Conservation (phyloP, 2,888 invertebrate genomes). For the Rhodophaea formosa region DNA sequence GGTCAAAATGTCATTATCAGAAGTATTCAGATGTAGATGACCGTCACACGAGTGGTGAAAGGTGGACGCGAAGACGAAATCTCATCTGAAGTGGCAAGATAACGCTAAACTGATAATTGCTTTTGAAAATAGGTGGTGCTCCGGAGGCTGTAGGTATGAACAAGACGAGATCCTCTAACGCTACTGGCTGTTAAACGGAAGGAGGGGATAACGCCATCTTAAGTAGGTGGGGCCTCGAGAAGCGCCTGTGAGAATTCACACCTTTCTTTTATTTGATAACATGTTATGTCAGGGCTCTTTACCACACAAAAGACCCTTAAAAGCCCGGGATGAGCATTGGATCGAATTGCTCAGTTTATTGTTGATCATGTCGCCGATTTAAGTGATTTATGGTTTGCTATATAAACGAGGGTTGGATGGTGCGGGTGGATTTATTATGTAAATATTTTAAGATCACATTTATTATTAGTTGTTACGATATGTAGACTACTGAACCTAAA, state of each 20-base stretch:
- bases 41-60: slow-evolving; percentile 29
- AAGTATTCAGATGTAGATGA: slow-evolving; percentile 4
- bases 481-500: background rate
- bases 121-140: slow-evolving; percentile 76
- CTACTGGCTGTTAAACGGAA: slow-evolving; percentile 60
- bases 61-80: slow-evolving; percentile 40
- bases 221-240: slow-evolving; percentile 67
- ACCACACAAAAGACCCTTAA: slow-evolving; percentile 75
- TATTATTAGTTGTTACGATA: background rate
- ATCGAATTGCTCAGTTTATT: slow-evolving; percentile 71
- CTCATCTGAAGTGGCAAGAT: slow-evolving; percentile 39
- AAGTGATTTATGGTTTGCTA: slow-evolving; percentile 62
- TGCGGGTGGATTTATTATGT: slow-evolving; percentile 4
- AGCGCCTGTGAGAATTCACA: slow-evolving; percentile 79
- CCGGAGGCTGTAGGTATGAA: slow-evolving; percentile 68
- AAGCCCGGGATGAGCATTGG: slow-evolving; percentile 75
- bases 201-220: slow-evolving; percentile 77
- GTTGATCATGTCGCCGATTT: slow-evolving; percentile 73
- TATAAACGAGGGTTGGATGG: slow-evolving; percentile 22
- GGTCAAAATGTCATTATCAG: slow-evolving; percentile 21
- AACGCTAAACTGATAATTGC: slow-evolving; percentile 68
- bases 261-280: slow-evolving; percentile 81
- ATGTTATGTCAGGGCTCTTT: slow-evolving; percentile 77
- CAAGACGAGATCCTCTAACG: slow-evolving; percentile 56
- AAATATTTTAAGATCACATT: slow-evolving; percentile 1